Percentiles rank a stretch among this genome's conserved stretches.
These are phyloP conservation scores for Stomatorhinus walkeri DNA, from an alignment of 2,797 vertebrate genomes.

Conservation along the genomic window DNA sequence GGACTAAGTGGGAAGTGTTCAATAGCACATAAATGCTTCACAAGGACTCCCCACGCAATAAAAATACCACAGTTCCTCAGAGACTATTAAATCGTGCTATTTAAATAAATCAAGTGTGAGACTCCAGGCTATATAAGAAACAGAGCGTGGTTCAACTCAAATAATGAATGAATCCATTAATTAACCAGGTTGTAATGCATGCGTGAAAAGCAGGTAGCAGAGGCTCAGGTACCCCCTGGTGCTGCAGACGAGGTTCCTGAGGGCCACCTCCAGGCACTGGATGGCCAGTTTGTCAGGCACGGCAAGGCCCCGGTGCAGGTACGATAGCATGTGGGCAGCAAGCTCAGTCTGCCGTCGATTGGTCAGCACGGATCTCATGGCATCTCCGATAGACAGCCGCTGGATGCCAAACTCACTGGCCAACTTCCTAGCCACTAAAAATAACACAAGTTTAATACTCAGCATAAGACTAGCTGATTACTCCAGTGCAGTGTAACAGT, in stretches of 20 bases:
- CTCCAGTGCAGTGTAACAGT: not conserved
- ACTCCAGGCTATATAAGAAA: not conserved
- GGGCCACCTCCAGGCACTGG: slow-evolving; percentile 72
- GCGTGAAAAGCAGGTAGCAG: not conserved
- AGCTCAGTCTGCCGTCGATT: slow-evolving; percentile 62
- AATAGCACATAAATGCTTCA: not conserved
- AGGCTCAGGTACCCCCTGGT: slow-evolving; percentile 64
- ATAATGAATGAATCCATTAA: not conserved
- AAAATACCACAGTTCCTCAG: not conserved
- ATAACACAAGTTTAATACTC: not conserved
- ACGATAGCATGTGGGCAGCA: slow-evolving; percentile 57
- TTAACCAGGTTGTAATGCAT: not conserved
- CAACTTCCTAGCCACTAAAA: slow-evolving; percentile 74
- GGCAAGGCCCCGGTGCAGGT: slow-evolving; percentile 67
- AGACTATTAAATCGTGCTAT: not conserved
- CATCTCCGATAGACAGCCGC: slow-evolving; percentile 69
- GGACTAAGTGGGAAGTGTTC: not conserved
- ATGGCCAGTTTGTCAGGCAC: slow-evolving; percentile 79
- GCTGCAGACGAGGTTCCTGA: slow-evolving; percentile 68
- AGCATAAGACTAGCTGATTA: not conserved
- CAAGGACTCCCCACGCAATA: not conserved
- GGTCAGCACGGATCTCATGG: slow-evolving; percentile 63
- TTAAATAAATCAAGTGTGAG: slow-evolving; percentile 1
- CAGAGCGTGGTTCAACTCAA: not conserved
- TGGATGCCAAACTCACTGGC: slow-evolving; percentile 67